Base-by-base conservation (phyloP, 2,888 invertebrate species). In the Rugalucina vietnamica region DNA sequence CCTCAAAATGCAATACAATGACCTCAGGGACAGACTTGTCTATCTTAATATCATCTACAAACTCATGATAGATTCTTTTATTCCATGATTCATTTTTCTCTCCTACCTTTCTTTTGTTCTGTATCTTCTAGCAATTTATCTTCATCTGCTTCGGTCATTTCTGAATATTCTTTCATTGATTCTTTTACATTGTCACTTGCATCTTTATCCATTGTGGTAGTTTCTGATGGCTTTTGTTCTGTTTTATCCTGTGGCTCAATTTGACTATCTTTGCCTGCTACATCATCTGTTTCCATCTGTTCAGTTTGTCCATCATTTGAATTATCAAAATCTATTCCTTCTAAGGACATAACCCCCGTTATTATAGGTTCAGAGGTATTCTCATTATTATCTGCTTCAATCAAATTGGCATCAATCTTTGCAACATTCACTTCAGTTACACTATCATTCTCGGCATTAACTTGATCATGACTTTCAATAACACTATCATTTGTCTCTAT, bases 221-320 rank as follows among this genome's bases (percentile, higher is more conserved):
- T 8, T 36, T 32, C 34, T 54, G 43, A 39, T 37, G 27, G 18
- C 43, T 43, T 43, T 8, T 12, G 10, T 43, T 18, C 43, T 12
- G 43, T 12, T 12, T 43, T 43, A 12, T 43, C 43, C 8, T 43
- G 10, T 43, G 43, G 1, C 29, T 57, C 74, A 8, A 43, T 71
- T 60, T 82, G 36, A 37, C 34, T 77, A 78, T 54, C n/a, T 27
- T 18, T 60, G 12, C n/a, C 65, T 36, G 57, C 70, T 5, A 4
- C 39, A 34, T 37, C 72, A 60, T 77, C 71, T 27, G 24, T 39
- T 43, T 71, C 71, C 71, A 71, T 71, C 27, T 71, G 71, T 27
- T 37, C 37, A 27, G 4, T 32, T 34, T n/a, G 29, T 69, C 29
- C 69, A 76, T 8, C 43, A 1, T 39, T 37, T 21, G 72, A 24